Percentiles rank a stretch among this genome's conserved stretches.
Evolutionary conservation across 2,797 vertebrate species (phyloP).

Genomic region (Pangasius sanitwongsei): DNA sequence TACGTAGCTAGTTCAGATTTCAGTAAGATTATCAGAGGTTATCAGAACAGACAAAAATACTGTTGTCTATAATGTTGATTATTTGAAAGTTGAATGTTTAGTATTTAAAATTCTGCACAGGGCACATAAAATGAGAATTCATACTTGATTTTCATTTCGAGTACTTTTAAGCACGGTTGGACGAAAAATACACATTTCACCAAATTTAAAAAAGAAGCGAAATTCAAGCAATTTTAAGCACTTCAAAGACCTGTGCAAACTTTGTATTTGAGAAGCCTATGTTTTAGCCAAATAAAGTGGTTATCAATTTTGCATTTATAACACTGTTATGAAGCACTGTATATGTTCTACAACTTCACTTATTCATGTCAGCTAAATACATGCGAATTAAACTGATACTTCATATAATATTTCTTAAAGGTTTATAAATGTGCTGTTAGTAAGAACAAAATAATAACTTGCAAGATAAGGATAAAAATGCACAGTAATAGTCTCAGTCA

Average conservation of each 20-base stretch:
- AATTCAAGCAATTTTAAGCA: background rate
- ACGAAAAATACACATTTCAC: background rate
- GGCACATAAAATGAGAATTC: background rate
- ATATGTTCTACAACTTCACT: background rate
- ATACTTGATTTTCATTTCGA: background rate
- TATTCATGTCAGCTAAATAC: background rate
- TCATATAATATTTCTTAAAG: background rate
- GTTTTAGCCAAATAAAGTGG: background rate
- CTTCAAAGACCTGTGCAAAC: background rate
- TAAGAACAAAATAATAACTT: background rate
- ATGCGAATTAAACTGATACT: background rate
- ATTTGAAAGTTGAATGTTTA: background rate
- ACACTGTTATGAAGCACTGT: background rate
- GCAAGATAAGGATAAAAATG: background rate
- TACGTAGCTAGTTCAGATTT: background rate
- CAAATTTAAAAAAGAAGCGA: background rate
- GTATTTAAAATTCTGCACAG: background rate
- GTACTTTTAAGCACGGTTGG: background rate
- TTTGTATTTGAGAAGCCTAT: background rate
- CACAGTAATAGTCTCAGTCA: background rate
- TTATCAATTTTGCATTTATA: background rate
- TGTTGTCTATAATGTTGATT: background rate
- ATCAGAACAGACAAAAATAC: background rate
- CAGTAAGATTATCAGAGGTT: background rate
- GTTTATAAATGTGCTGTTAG: background rate